Evolutionary conservation across 2,113 vertebrate genomes (phyloP).

Genomic region (Pachypanchax playfairii): DNA sequence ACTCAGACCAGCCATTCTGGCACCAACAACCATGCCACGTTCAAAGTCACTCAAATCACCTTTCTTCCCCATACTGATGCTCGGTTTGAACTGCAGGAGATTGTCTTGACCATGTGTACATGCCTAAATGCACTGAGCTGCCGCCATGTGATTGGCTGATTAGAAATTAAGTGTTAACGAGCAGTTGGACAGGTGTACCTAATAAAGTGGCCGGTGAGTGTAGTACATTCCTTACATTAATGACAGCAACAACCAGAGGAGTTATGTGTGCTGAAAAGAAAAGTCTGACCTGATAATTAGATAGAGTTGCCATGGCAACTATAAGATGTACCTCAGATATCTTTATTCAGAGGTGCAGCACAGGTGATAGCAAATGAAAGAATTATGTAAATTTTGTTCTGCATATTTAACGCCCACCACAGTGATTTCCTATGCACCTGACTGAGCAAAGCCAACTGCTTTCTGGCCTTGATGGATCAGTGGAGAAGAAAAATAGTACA

Average conservation of each 20-base stretch:
- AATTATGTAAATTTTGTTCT: constrained; percentile 55
- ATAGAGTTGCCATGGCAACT: constrained; percentile 29
- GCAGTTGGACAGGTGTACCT: no score
- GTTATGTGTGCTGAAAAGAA: constrained; percentile 8
- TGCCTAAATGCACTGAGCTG: no score
- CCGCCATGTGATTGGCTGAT: no score
- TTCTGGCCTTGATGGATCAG: constrained; percentile 31
- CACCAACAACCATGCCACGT: no score
- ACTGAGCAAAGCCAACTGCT: constrained; percentile 17
- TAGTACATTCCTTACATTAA: no score
- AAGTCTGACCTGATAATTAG: constrained; percentile 36
- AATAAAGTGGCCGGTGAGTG: no score
- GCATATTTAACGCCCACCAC: constrained; percentile 53
- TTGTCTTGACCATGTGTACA: no score
- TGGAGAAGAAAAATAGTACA: constrained; percentile 20
- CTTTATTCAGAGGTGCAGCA: constrained; percentile 33
- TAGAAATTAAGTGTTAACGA: no score
- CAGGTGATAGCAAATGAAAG: constrained; percentile 45
- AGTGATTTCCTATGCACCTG: constrained; percentile 39
- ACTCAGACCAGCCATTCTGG: no score
- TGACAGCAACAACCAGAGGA: constrained; percentile 2
- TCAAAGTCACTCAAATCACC: no score
- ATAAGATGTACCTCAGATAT: constrained; percentile 23
- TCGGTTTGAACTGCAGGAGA: no score
- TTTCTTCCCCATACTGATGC: no score